Evolutionary conservation across 2,888 invertebrate species (phyloP), one percentile per base, ranked within the genome.

Genomic region (Andrena minutula): DNA sequence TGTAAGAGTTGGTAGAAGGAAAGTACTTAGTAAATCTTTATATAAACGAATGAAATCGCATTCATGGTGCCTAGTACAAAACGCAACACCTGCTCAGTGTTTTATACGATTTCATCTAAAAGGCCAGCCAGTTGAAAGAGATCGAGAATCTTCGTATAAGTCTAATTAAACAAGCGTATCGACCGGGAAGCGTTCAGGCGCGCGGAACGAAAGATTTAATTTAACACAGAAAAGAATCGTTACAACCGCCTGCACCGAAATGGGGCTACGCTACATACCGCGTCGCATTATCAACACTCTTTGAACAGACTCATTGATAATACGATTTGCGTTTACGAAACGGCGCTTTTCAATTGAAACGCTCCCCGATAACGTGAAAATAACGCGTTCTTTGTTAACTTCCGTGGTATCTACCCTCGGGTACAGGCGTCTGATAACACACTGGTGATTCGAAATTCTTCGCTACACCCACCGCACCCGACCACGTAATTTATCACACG

Each of bases 351-450:
- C 47, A 35, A 69, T 35, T n/a, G 56, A 53, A 28, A 72, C 66
- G 32, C 35, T 60, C 23, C 53, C 41, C 32, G 76, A 69, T 64
- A 76, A 66, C 12, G 28, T 20, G 47, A 77, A 70, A 65, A 72
- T 41, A 65, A 28, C 30, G 16, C 10, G 68, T 63, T 56, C 66
- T 32, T 58, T 73, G 51, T 58, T 30, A 68, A 32, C 47, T 6
- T 16, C 0, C 0, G 10, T 16, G 10, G 4, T 65, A n/a, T 53
- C 28, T 58, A 7, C 23, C 16, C 10, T 10, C 4, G 16, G 8
- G 2, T 16, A 28, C 35, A 5, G 10, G 32, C 30, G 12, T 2
- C n/a, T 23, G 68, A 56, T 32, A 10, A 65, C 12, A 30, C 20
- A 16, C 12, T 2, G 47, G 28, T 12, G n/a, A 47, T 16, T 60